These are phyloP conservation scores for Metridium senile DNA, from an alignment of 92 coral and sea anemone species.

Conservation along the genomic window DNA sequence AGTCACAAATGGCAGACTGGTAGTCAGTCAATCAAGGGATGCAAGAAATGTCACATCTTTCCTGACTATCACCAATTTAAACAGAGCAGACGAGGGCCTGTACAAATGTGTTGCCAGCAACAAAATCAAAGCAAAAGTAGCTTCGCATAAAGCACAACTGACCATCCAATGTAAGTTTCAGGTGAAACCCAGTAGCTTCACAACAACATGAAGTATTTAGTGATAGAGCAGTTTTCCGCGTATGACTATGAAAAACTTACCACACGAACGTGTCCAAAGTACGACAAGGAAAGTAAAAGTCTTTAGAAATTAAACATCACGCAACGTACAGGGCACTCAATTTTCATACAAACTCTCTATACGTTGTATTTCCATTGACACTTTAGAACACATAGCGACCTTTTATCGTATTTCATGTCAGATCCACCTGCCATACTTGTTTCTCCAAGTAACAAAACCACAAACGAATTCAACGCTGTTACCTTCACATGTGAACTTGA, in stretches of 20 bases:
- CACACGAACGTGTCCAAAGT: background rate
- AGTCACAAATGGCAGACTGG: no score
- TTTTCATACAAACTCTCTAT: no score
- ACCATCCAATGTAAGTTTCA: slow-evolving; percentile 8
- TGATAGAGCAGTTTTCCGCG: background rate
- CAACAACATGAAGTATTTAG: background rate
- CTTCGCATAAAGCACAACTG: background rate
- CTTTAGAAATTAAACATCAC: no score
- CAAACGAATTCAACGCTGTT: background rate
- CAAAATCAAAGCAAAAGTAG: background rate
- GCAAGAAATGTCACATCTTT: no score
- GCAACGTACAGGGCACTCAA: no score
- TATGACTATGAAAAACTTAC: background rate
- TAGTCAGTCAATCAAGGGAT: no score
- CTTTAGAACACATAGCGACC: no score
- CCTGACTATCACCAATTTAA: slow-evolving; percentile 37
- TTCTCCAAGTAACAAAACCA: background rate
- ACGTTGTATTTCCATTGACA: no score
- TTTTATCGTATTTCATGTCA: background rate
- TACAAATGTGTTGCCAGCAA: slow-evolving; percentile 37
- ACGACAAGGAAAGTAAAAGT: no score
- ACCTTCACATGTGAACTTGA: no score
- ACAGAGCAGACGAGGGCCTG: slow-evolving; percentile 37
- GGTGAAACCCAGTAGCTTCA: background rate
- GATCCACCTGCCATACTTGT: slow-evolving; percentile 1